phyloP scores from a whole-genome alignment of 2,797 vertebrate species.

The Nannoperca australis region DNA sequence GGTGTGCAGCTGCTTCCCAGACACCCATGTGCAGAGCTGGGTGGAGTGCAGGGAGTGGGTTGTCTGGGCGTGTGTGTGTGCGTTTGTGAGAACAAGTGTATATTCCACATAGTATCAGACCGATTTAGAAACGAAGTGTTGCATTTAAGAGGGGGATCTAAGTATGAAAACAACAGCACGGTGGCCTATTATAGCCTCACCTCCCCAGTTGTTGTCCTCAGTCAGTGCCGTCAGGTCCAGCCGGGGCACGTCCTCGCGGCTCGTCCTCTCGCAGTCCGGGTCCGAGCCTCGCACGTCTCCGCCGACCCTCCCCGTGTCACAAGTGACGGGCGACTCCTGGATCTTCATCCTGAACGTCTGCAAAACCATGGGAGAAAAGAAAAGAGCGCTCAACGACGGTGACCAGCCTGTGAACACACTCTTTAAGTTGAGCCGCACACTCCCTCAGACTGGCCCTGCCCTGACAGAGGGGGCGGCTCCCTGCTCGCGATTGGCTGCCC shows the following conservation, averaged over 20 bases:
- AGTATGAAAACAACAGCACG: slow-evolving; percentile 12
- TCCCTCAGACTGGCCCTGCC: slow-evolving; percentile 74
- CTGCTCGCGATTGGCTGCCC: slow-evolving; percentile 76
- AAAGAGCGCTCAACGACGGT: slow-evolving; percentile 65
- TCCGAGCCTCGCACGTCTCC: slow-evolving; percentile 82
- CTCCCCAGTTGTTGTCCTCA: slow-evolving; percentile 93
- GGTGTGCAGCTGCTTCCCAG: slow-evolving; percentile 79
- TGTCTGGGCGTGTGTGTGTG: slow-evolving; percentile 23
- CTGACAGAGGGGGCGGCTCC: slow-evolving; percentile 67
- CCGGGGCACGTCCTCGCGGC: slow-evolving; percentile 89
- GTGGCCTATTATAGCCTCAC: slow-evolving; percentile 84
- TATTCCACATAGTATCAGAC: neutral
- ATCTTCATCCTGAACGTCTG: slow-evolving; percentile 95
- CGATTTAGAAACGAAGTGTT: neutral
- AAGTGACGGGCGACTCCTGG: slow-evolving; percentile 89
- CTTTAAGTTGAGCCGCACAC: slow-evolving; percentile 81
- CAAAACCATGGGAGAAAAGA: slow-evolving; percentile 79
- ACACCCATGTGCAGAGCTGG: slow-evolving; percentile 71
- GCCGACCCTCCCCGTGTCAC: slow-evolving; percentile 82
- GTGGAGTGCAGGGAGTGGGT: slow-evolving; percentile 15
- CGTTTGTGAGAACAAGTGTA: slow-evolving; percentile 7
- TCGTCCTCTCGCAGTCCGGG: slow-evolving; percentile 79
- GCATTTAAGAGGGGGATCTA: neutral
- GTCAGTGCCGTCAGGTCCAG: slow-evolving; percentile 91
- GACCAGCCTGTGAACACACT: slow-evolving; percentile 68